phyloP scores from a whole-genome alignment of 2,797 vertebrate species.

The Alfaro cultratus region DNA sequence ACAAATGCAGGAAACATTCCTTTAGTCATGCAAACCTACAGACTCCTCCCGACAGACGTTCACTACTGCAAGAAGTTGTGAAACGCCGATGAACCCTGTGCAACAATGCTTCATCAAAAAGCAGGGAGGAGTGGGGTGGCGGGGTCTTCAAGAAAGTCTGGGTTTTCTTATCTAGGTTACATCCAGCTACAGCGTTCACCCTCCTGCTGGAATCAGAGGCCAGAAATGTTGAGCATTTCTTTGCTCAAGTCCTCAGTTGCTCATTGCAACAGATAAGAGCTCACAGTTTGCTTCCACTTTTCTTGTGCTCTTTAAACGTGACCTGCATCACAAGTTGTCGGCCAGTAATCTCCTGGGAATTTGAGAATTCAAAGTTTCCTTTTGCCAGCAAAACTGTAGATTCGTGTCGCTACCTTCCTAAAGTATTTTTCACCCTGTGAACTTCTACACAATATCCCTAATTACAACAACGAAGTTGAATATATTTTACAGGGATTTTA shows the following conservation, averaged over 20 bases:
- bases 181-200: conserved; percentile 46
- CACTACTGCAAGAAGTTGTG: conserved; percentile 42
- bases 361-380: too few species aligned
- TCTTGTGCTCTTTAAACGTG: background rate
- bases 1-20: conserved; percentile 53
- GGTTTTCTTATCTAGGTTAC: conserved; percentile 71
- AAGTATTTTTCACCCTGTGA: background rate
- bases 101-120: conserved; percentile 70
- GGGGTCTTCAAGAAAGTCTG: conserved; percentile 62
- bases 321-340: background rate
- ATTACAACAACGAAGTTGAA: background rate
- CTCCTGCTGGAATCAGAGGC: conserved; percentile 30
- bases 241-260: background rate
- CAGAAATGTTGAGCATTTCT: conserved; percentile 12
- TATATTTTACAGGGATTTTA: background rate
- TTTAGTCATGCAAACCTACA: conserved; percentile 44
- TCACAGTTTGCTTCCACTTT: background rate
- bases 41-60: conserved; percentile 16
- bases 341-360: background rate
- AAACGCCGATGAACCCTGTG: conserved; percentile 60
- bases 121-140: conserved; percentile 16
- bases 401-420: background rate
- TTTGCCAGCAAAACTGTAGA: background rate
- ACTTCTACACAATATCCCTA: background rate
- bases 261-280: too few species aligned